phyloP scores from a whole-genome alignment of 2,113 vertebrate genomes.

The Bubalus kerabau region DNA sequence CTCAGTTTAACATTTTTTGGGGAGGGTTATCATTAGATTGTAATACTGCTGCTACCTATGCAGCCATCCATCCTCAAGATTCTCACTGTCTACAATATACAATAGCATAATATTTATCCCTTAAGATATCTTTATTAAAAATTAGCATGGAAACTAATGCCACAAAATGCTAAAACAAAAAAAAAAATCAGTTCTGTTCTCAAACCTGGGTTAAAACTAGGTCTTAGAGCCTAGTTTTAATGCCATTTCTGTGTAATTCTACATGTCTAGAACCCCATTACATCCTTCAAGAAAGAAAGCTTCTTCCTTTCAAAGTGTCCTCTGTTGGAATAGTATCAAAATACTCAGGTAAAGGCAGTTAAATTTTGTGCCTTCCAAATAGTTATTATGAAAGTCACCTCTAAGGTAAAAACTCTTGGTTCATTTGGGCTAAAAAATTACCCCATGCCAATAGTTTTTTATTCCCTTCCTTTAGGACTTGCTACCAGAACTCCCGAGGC shows the following conservation, averaged over 20 bases:
- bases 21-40: neutral
- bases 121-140: conserved; percentile 13
- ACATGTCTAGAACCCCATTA: neutral
- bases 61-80: neutral
- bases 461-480: conserved; percentile 63
- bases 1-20: neutral
- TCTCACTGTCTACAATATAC: neutral
- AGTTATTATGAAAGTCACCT: neutral
- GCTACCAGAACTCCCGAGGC: conserved; percentile 62
- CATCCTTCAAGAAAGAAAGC: neutral
- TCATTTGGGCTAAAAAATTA: conserved; percentile 23
- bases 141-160: neutral
- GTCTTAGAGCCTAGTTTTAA: neutral
- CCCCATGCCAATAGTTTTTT: conserved; percentile 55
- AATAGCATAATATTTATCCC: neutral
- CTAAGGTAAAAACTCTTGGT: conserved; percentile 24
- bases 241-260: neutral
- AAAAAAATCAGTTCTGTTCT: neutral
- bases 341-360: neutral
- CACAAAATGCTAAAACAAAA: neutral
- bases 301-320: neutral
- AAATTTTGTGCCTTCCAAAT: neutral
- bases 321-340: neutral
- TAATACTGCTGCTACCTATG: neutral
- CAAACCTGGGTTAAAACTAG: neutral